Conservation (phyloP, 2,113 vertebrate genomes). For the Sinocyclocheilus grahami region DNA sequence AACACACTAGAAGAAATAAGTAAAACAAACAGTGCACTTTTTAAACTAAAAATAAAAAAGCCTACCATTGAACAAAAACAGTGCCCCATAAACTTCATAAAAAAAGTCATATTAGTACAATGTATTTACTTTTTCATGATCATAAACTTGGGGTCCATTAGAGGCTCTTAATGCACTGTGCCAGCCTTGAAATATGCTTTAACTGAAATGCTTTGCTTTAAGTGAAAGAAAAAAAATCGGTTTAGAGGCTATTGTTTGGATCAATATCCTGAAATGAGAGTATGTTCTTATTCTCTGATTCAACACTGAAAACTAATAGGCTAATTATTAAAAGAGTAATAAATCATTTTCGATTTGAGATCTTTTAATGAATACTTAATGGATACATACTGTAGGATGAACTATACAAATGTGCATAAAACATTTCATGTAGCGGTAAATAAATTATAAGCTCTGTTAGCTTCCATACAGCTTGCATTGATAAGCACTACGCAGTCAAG, state of each 20-base stretch:
- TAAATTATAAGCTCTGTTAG: neutral
- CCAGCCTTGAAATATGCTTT: slow-evolving; percentile 7
- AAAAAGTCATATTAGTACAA: neutral
- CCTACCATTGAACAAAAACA: neutral
- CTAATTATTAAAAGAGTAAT: slow-evolving; percentile 22
- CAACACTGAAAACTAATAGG: neutral
- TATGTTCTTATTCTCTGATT: neutral
- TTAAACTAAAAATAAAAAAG: neutral
- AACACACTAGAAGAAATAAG: neutral
- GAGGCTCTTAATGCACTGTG: slow-evolving; percentile 19
- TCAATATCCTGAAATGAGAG: slow-evolving; percentile 11
- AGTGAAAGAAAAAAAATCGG: neutral
- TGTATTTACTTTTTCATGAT: neutral
- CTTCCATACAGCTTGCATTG: neutral
- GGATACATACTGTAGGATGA: neutral
- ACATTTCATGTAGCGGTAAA: neutral
- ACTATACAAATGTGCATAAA: slow-evolving; percentile 5
- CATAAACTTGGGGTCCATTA: slow-evolving; percentile 20
- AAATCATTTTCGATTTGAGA: neutral
- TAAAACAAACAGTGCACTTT: neutral
- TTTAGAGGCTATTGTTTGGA: slow-evolving; percentile 27
- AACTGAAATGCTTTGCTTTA: neutral
- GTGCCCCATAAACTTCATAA: neutral
- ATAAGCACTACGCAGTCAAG: neutral
- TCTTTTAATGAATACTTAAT: neutral